Base-by-base conservation (phyloP, 2,888 invertebrate species). In the Colostygia pectinataria region DNA sequence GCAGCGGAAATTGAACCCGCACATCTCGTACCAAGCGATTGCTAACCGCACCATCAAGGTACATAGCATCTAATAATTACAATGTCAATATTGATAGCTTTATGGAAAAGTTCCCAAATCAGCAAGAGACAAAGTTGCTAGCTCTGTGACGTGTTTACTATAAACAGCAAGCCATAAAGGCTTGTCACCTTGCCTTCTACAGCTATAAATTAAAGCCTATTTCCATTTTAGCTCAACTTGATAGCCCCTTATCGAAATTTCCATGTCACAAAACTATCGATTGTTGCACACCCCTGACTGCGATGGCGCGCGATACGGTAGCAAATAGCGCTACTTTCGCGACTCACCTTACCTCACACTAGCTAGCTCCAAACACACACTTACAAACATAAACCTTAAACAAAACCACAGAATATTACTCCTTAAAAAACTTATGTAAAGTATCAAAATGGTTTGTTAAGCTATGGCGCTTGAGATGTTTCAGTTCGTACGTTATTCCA, bases 291-390 rank as follows among this genome's bases (percentile, higher is more conserved):
- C 63, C 68, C 58, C 82, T 81, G 80, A 55, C 54, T 23, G 71
- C 74, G 86, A 89, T 89, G 83, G 88, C 84, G 89, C 85, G 77
- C 87, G 88, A 89, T 90, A 87, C 85, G 80, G 85, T 83, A 89
- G 87, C 89, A 88, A 89, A 88, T 89, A 87, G 85, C 79, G 79
- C 83, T 80, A 85, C 87, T 86, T 87, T 85, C 81, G 83, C 82
- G 75, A 84, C 79, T 79, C 81, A 82, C 77, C 72, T 79, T 80
- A 82, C 82, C 83, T 85, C 84, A 85, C 86, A 87, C 86, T 81
- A 81, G 69, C 73, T 71, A 72, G 65, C 65, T 40, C 10, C 20
- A 38, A 25, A 36, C 39, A 60, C 63, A 10, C 38, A 32, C 13
- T 39, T 43, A 28, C 12, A 33, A 39, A 36, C 60, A 42, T 34